Evolutionary conservation across 2,113 vertebrate species (phyloP), one percentile per base, ranked within the genome.

Genomic region (Calidris pugnax): DNA sequence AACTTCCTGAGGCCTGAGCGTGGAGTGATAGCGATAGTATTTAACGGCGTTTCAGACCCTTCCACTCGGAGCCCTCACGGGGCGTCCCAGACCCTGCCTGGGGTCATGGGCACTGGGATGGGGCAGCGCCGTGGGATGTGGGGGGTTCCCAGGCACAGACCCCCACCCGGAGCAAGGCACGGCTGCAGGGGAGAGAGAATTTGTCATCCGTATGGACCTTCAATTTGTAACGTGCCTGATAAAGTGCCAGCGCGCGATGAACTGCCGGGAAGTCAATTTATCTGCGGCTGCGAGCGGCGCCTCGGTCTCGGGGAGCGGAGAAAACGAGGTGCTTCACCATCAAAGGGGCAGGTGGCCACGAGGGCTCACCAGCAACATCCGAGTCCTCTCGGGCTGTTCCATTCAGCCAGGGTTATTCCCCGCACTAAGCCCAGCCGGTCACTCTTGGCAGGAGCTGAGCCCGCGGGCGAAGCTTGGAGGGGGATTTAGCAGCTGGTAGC

Each of bases 1-100:
- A 89, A 7, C 94, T 97, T 98, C 98, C 97, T 81, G 73, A 89
- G 84, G 92, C 93, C 91, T 35, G 93, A 79, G 87, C 30, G 1
- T 10, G 48, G 53, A 84, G 78, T 82, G 93, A 94, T 75, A 95
- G 85, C 32, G 48, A 37, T 30, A 88, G 69, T 30, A 50, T 90
- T 88, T 76, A 85, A 33, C 50, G 51, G 67, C 0, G 4, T 30
- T 77, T 43, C 90, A 82, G 76, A 23, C 39, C 75, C 75, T 63
- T 56, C 47, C 7, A 1, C 63, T 2, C 2, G 2, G 32, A 64
- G 66, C 8, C 21, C 82, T 68, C 5, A 0, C 30, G 4, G 56
- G 0, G 2, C 0, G 1, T 64, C 62, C 64, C 5, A 1, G 16
- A 1, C 4, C 0, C 2, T 56, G 74, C 62, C 55, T 6, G 76